Percentiles rank a stretch among this genome's conserved stretches.
These are phyloP conservation scores for Tragelaphus scriptus DNA, from an alignment of 2,113 vertebrate genomes.

Conservation along the genomic window DNA sequence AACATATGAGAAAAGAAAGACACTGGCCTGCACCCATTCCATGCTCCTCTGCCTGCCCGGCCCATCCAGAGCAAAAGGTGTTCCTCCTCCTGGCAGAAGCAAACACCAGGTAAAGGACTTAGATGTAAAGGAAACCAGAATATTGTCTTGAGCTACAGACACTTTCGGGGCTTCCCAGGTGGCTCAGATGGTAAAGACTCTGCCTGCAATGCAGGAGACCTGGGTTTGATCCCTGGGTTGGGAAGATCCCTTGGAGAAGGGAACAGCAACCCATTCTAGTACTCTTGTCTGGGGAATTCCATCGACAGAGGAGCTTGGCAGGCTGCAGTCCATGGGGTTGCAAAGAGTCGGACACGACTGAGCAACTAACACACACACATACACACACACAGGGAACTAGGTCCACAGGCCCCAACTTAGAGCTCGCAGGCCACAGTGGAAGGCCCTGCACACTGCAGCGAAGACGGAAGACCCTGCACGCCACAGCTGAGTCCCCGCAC, in stretches of 20 bases:
- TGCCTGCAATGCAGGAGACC: background rate
- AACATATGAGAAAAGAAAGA: background rate
- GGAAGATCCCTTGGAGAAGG: background rate
- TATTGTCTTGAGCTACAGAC: background rate
- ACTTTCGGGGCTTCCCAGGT: background rate
- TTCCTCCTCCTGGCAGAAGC: background rate
- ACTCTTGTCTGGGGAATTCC: background rate
- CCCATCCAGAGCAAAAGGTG: background rate
- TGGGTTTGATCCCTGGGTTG: background rate
- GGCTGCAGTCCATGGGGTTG: background rate
- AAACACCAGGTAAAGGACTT: background rate
- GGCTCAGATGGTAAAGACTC: background rate
- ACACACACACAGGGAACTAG: background rate
- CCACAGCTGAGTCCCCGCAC: background rate
- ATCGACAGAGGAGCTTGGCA: background rate
- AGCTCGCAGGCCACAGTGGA: background rate
- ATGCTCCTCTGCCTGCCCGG: background rate
- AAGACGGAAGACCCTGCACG: background rate
- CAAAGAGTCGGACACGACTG: background rate
- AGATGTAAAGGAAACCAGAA: background rate
- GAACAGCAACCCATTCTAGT: background rate
- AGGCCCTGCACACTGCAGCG: background rate
- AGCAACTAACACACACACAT: background rate
- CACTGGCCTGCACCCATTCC: fast-evolving
- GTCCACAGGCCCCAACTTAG: background rate